Base-by-base conservation (phyloP, 92 coral and sea anemone genomes). In the Phenganax subtilis region DNA sequence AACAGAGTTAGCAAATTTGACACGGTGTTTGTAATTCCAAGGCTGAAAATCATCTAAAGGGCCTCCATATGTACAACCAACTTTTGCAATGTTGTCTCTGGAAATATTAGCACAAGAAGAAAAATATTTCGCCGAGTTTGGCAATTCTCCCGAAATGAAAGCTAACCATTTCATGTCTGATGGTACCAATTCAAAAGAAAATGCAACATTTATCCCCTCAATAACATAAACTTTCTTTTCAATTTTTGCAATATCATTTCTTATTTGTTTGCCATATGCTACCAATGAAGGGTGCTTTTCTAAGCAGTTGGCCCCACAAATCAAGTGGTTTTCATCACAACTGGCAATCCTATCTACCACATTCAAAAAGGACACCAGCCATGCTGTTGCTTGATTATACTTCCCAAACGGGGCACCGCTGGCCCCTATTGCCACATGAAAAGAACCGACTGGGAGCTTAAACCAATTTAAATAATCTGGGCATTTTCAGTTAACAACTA, bases 141-240 rank as follows among this genome's bases (percentile, higher is more conserved):
- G 69, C 70, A 81, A 57, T 55, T 86, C 88, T 15, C 88, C 88
- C 55, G 82, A 59, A 6, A 86, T 76, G 29, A 70, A 72, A 17
- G 88, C 86, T 57, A 81, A 65, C 75, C 71, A 81, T 47, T 81
- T 81, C 88, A 86, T 86, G 58, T 86, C 86, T n/a, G 84, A 6
- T 12, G 84, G 84, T 28, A 85, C 16, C 52, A 84, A 68, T 57
- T 76, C 75, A 27, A 84, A 60, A 28, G 70, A 51, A 67, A 84
- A 84, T 27, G 64, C 68, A 12, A 75, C 84, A 57, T 6, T 78
- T 59, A 77, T 54, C 72, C 84, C 87, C 53, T 69, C 72, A 27
- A 67, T 54, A 14, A 52, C 30, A 37, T 62, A 76, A 30, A 68
- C 37, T 68, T 85, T n/a, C 58, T 28, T 77, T 55, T 85, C 70